Evolutionary conservation across 2,888 invertebrate genomes (phyloP).

Genomic region (Drosophila nr. medialis): DNA sequence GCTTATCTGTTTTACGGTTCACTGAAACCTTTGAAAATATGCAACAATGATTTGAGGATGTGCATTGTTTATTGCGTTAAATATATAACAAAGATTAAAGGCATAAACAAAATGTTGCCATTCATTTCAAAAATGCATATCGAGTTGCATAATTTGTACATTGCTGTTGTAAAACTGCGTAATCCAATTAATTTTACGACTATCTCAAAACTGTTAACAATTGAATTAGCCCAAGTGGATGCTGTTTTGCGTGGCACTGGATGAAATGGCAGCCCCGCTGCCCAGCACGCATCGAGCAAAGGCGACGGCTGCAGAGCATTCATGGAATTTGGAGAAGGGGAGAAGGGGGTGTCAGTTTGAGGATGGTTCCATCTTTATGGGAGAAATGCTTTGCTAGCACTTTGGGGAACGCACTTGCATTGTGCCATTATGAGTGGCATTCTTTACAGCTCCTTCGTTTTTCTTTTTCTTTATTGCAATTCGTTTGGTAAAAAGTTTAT

Average conservation of each 20-base stretch:
- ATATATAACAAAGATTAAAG: background rate
- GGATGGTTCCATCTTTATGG: conserved; percentile 6
- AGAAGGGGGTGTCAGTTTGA: conserved; percentile 39
- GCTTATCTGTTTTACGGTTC: background rate
- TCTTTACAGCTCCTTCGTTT: background rate
- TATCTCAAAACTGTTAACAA: conserved; percentile 19
- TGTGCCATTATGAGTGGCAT: conserved; percentile 15
- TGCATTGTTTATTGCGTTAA: background rate
- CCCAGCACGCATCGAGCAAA: conserved; percentile 50
- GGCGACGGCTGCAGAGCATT: conserved; percentile 27
- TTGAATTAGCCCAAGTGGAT: conserved; percentile 48
- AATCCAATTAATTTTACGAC: conserved; percentile 40
- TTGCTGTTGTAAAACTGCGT: conserved; percentile 8
- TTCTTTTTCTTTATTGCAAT: conserved; percentile 15
- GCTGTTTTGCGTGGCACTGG: conserved; percentile 34
- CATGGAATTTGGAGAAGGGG: conserved; percentile 38
- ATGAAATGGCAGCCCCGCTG: conserved; percentile 44
- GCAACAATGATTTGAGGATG: background rate
- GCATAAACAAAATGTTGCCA: background rate
- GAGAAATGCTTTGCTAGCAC: conserved; percentile 27
- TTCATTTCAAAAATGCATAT: background rate
- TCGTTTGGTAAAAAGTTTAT: conserved; percentile 49
- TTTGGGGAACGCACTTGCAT: conserved; percentile 22
- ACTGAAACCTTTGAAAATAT: background rate
- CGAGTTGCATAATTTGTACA: background rate